Conservation (phyloP, 2,797 vertebrate species). For the Yasuhikotakia modesta region DNA sequence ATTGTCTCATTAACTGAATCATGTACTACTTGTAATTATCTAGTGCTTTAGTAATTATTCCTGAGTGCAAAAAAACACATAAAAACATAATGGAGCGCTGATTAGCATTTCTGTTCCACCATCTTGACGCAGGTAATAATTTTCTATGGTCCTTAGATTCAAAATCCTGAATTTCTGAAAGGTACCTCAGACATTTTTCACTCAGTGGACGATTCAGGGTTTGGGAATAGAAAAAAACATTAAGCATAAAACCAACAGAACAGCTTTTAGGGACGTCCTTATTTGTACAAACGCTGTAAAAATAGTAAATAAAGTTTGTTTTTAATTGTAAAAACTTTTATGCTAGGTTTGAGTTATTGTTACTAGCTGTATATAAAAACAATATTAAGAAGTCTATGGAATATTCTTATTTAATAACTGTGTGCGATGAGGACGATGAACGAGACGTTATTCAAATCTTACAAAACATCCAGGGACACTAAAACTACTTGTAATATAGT, state of each 20-base stretch:
- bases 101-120: slow-evolving; percentile 17
- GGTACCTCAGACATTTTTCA: not conserved
- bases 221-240: not conserved
- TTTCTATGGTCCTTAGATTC: slow-evolving; percentile 7
- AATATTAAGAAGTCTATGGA: too few species aligned
- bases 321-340: too few species aligned
- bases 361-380: too few species aligned
- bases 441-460: not conserved
- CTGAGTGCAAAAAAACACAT: slow-evolving; percentile 5
- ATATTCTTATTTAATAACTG: too few species aligned
- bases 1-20: slow-evolving; percentile 39
- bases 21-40: slow-evolving; percentile 33
- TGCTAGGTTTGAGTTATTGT: too few species aligned
- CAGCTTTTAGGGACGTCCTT: too few species aligned
- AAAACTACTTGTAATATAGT: not conserved
- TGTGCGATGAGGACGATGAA: too few species aligned
- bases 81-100: slow-evolving; percentile 24
- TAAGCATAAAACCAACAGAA: too few species aligned
- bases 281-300: too few species aligned
- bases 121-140: not conserved
- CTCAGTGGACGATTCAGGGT: not conserved
- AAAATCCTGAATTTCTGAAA: not conserved
- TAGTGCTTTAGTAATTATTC: slow-evolving; percentile 31
- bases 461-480: not conserved
- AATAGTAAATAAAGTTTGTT: too few species aligned